Evolutionary conservation across 30 jellyfish, hydroid and myxozoan species (phyloP), one percentile per base, ranked within the genome.

Genomic region (Mastigias papua): DNA sequence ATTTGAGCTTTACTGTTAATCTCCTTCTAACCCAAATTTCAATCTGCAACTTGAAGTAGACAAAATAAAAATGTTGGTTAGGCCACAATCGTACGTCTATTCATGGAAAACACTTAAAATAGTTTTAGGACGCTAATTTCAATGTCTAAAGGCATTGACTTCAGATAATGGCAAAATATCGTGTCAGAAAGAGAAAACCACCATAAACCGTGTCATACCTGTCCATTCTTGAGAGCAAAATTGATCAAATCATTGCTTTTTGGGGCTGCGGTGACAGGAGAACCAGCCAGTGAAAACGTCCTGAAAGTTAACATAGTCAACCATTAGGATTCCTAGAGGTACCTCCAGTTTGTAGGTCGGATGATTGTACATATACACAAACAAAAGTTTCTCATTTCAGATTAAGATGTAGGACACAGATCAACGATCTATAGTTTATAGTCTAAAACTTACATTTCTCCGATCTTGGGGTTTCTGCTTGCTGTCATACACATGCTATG

Each of bases 261-360:
- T 0, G 81, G 73, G 33, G 37, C 61, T 17, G 19, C 70, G n/a
- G 69, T 48, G 19, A 81, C 84, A 20, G 91, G 91, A 42, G 91
- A 81, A 34, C 91, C 91, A 48, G 91, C 91, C 31, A 81, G 74
- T 27, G 91, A 81, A 35, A 21, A 69, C 34, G 54, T n/a, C 84
- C 91, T 81, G 23, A 23, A 27, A 63, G 7, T 16, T 3, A 54
- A 19, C 9, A 16, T 11, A 54, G 6, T 11, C 60, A 6, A 16
- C 16, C 13, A 46, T 46, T 46, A 46, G 16, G 16, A 46, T 8
- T 6, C 16, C 16, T 46, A 16, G 13, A 46, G 60, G 16, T 6
- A 46, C 16, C 16, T 46, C 16, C 8, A 46, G 16, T 6, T 6
- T 16, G 8, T 6, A 16, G 8, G 8, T 46, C 60, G 16, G 16